Base-by-base conservation (phyloP, 2,797 vertebrate species). In the Sebastes flavidus region DNA sequence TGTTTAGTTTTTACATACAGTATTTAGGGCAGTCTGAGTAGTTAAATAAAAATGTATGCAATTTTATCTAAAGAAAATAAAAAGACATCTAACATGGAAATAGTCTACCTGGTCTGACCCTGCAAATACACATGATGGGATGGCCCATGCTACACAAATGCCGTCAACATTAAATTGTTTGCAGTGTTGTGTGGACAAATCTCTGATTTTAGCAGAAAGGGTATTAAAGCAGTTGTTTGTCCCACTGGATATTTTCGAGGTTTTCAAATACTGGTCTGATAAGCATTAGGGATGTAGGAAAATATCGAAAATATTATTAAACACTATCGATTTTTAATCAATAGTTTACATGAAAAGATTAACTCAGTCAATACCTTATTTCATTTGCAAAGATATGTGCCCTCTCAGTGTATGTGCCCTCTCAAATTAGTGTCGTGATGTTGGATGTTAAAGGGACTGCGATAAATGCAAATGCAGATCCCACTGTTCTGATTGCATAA, bases 231-330 rank as follows among this genome's bases (percentile, higher is more conserved):
- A 72, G 32, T 58, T 68, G 18, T 68, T 77, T 80, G 56, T 78
- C 63, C 1, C 16, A 38, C 65, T 67, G 36, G 32, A 77, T 27
- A 46, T 46, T 67, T 36, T 34, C 6, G 78, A 59, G 12, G 46
- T 80, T 61, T 84, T 78, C 24, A 78, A 78, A 80, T 73, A 34
- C 2, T 8, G 7, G 4, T 59, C 12, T 73, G 55, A 71, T 71
- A 72, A 27, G 46, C 46, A 49, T 49, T 49, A 49, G 46, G 46
- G 46, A 20, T 49, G 3, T 49, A 49, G 20, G 46, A 49, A 49
- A 49, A 49, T 49, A 49, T 49, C 18, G 8, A 49, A 49, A 49
- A 49, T 49, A 49, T 49, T 20, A 20, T 20, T 18, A 49, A 49
- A 49, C 46, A 49, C 7, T 20, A 49, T 20, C 1, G 8, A 49